Evolutionary conservation across 2,888 invertebrate genomes (phyloP).

Genomic region (Drosophila trichaetosa): DNA sequence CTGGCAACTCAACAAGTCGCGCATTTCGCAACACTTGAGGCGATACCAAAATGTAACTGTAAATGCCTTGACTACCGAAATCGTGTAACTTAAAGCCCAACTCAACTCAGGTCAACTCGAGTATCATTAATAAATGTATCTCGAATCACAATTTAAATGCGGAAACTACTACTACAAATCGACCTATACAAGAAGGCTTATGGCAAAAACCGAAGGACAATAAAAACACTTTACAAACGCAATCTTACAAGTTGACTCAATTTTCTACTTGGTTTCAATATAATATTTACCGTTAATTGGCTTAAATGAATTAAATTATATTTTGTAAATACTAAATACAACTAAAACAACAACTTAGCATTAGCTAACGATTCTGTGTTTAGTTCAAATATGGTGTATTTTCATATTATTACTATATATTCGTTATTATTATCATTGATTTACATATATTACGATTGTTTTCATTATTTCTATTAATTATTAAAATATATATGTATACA

Average conservation of each 20-base stretch:
- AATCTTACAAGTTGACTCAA: neutral
- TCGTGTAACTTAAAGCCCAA: neutral
- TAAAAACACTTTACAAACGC: neutral
- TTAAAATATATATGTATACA: neutral
- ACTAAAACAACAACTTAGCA: neutral
- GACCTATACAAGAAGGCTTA: neutral
- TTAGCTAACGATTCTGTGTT: neutral
- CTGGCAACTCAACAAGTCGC: slow-evolving; percentile 46
- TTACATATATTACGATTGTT: neutral
- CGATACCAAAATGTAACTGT: neutral
- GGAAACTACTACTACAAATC: neutral
- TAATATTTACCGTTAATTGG: neutral
- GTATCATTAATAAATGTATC: neutral
- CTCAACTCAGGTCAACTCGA: neutral
- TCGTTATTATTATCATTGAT: neutral
- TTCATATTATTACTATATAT: neutral
- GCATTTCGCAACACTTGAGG: neutral
- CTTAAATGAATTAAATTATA: neutral
- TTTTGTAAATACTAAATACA: neutral
- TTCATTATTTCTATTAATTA: neutral
- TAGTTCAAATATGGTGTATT: neutral
- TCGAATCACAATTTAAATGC: neutral
- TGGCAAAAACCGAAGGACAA: neutral
- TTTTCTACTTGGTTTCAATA: neutral
- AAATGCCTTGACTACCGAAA: neutral